Evolutionary conservation across 1,140 invertebrate genomes (phyloP), one percentile per base, ranked within the genome.

Genomic region (Cydia fagiglandana): DNA sequence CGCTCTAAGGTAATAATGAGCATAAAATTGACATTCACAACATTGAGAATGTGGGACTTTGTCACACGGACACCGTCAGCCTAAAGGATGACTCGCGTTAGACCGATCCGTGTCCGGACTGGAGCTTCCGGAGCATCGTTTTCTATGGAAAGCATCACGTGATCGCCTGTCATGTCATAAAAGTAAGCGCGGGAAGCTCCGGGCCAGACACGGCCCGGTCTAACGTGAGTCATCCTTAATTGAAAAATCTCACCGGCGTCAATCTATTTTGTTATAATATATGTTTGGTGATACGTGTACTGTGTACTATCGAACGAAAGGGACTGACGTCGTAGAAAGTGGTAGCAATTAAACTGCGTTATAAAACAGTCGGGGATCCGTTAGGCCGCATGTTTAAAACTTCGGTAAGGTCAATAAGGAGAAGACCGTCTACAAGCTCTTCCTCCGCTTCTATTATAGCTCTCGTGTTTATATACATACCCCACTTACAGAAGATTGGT

Each of bases 21-120:
- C 88, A 86, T 81, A 76, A 74, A 77, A 81, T 77, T 77, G 80
- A 88, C 79, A 86, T 82, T 89, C 83, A 89, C 84, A 89, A 88
- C 84, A 86, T 85, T 85, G 47, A 87, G 74, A 86, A 79, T 70
- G 75, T 66, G 76, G 70, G 64, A 70, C 76, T 45, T 56, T 50
- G 74, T 38, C 74, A 80, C 56, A 77, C 56, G 61, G 61, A 64
- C 75, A 53, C 73, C 76, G 41, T 47, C 30, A 56, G n/a, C 38
- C 34, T 17, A n/a, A n/a, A n/a, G n/a, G n/a, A n/a, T n/a, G n/a
- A n/a, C n/a, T n/a, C n/a, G n/a, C n/a, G n/a, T n/a, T n/a, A n/a
- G n/a, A n/a, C n/a, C n/a, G n/a, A n/a, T n/a, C n/a, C n/a, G n/a
- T n/a, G n/a, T n/a, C n/a, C n/a, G n/a, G n/a, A n/a, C n/a, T n/a